Conservation (phyloP, 2,113 vertebrate genomes). For the Leuciscus idus region DNA sequence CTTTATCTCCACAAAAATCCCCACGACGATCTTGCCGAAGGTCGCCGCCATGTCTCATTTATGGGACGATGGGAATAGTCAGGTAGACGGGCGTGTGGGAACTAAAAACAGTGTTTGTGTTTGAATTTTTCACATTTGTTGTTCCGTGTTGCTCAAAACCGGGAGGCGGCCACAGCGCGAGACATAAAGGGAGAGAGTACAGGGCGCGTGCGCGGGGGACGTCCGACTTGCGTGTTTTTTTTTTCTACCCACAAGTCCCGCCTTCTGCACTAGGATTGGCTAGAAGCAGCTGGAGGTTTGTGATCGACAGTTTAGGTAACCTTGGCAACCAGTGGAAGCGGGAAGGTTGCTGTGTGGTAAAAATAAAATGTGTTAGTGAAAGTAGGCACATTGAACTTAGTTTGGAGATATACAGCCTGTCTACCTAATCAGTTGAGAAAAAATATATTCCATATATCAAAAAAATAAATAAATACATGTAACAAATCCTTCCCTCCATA, state of each 20-base stretch:
- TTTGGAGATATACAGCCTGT: not conserved
- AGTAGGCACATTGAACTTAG: not conserved
- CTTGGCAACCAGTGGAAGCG: not conserved
- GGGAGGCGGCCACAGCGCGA: constrained; percentile 57
- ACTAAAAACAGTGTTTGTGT: constrained; percentile 53
- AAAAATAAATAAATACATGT: too few relatives aligned
- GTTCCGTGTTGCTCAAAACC: constrained; percentile 56
- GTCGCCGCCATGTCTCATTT: constrained; percentile 88
- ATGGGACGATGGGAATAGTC: constrained; percentile 51
- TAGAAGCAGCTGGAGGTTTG: not conserved
- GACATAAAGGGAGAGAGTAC: constrained; percentile 36
- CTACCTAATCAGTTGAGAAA: not conserved
- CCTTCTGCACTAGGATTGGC: constrained; percentile 13
- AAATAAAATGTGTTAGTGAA: not conserved
- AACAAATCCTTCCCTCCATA: too few relatives aligned
- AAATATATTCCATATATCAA: not conserved
- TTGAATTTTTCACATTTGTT: constrained; percentile 61
- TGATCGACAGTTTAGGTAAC: not conserved
- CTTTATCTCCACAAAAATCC: constrained; percentile 95
- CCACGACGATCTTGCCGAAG: constrained; percentile 92
- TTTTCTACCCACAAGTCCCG: not conserved
- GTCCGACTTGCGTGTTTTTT: not conserved
- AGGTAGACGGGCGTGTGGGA: constrained; percentile 13
- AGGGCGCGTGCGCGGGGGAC: constrained; percentile 46
- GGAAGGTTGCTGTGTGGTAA: not conserved